Evolutionary conservation across 2,113 vertebrate species (phyloP).

Genomic region (Poeciliopsis prolifica): DNA sequence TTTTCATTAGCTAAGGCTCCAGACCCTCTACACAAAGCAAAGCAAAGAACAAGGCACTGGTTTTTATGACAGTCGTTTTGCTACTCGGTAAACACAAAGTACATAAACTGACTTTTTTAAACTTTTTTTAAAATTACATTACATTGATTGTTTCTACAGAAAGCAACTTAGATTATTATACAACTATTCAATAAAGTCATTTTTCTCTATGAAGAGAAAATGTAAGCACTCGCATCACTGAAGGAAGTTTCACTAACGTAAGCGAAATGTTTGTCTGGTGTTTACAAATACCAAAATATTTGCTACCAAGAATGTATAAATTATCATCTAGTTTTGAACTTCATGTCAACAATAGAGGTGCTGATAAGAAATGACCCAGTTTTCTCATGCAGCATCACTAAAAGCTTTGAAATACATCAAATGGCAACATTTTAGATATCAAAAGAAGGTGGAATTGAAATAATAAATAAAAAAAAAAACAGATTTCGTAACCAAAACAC

Average conservation of each 20-base stretch:
- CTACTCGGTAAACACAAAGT: neutral
- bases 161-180: neutral
- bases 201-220: neutral
- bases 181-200: neutral
- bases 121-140: too few relatives aligned
- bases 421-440: conserved; percentile 9
- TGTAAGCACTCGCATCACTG: neutral
- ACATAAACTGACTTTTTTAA: too few relatives aligned
- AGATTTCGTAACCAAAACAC: conserved; percentile 12
- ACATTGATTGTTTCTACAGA: too few relatives aligned
- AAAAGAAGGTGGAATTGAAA: conserved; percentile 14
- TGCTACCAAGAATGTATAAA: conserved; percentile 1
- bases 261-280: neutral
- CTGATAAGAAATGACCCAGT: conserved; percentile 9
- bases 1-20: too few relatives aligned
- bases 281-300: neutral
- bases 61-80: too few relatives aligned
- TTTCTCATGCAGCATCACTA: conserved; percentile 2
- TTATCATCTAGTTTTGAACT: conserved; percentile 10
- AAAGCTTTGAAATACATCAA: conserved; percentile 39
- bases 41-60: too few relatives aligned
- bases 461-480: conserved; percentile 2
- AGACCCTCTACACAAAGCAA: too few relatives aligned
- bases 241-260: neutral
- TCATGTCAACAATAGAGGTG: neutral